Evolutionary conservation across 2,888 invertebrate genomes (phyloP).

Genomic region (Eilema depressum): DNA sequence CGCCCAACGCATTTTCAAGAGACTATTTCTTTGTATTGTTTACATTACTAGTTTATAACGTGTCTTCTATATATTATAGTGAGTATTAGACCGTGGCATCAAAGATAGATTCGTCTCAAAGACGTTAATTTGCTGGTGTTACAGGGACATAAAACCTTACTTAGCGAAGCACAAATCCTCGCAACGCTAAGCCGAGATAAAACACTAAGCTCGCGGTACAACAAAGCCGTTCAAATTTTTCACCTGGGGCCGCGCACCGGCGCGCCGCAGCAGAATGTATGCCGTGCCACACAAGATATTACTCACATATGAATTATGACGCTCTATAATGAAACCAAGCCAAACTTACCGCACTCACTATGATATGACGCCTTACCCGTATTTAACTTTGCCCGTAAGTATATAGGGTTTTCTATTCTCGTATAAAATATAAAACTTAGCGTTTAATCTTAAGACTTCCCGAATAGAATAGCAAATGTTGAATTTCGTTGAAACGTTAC

Average conservation of each 20-base stretch:
- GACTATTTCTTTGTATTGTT: slow-evolving; percentile 45
- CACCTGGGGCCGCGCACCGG: slow-evolving; percentile 73
- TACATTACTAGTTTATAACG: slow-evolving; percentile 31
- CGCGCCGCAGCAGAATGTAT: slow-evolving; percentile 63
- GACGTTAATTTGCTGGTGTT: slow-evolving; percentile 79
- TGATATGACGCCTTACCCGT: slow-evolving; percentile 47
- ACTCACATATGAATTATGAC: slow-evolving; percentile 82
- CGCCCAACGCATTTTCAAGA: slow-evolving; percentile 48
- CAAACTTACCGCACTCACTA: slow-evolving; percentile 66
- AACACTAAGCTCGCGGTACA: slow-evolving; percentile 83
- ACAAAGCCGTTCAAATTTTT: slow-evolving; percentile 82
- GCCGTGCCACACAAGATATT: slow-evolving; percentile 78
- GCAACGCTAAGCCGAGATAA: slow-evolving; percentile 86
- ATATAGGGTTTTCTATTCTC: slow-evolving; percentile 31
- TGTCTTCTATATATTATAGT: too few relatives aligned
- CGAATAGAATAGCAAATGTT: slow-evolving; percentile 33
- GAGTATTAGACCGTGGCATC: too few relatives aligned
- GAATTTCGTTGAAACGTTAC: slow-evolving; percentile 42
- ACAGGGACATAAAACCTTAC: slow-evolving; percentile 85
- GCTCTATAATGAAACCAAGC: slow-evolving; percentile 77
- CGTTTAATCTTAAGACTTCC: slow-evolving; percentile 35
- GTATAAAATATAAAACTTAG: slow-evolving; percentile 34
- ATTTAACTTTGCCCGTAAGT: slow-evolving; percentile 42
- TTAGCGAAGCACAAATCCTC: slow-evolving; percentile 86
- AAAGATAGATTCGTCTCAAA: slow-evolving; percentile 78